Base-by-base conservation (phyloP, 2,888 invertebrate genomes). In the Microctonus brassicae region DNA sequence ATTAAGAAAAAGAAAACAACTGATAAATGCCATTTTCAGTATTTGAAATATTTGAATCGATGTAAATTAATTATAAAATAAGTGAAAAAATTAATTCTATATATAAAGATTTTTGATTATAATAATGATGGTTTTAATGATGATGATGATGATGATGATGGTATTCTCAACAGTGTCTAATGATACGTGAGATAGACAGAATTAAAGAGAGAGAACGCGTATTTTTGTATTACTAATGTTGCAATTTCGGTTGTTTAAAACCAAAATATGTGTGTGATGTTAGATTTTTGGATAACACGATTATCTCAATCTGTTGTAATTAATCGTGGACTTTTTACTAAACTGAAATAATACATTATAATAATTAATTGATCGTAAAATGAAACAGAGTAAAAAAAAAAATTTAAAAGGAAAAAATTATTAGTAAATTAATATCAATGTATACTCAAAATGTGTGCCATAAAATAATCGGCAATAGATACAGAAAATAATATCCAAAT, bases 41-140 rank as follows among this genome's bases (percentile, higher is more conserved):
- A 71, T 67, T 71, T 42, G 20, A 60, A 52, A 61, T 53, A n/a
- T 58, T 58, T 58, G n/a, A 53, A 65, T 65, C 20, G 9, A 63
- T 52, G 52, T 63, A 24, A 52, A 13, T 24, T 29, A 47, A 47
- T 63, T 65, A 55, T 55, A 22, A 20, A 65, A 65, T 55, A 65
- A 36, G 20, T 53, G 11, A 62, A 42, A 70, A 52, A 47, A 20
- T 47, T 26, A 29, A 57, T 33, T 26, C 29, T 26, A 62, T 29
- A 67, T 26, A 62, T 29, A 67, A 57, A 33, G 69, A 72, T 73
- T 75, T 72, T 72, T 69, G 69, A 69, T 67, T 78, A 73, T 55
- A 20, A 33, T 33, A 17, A 17, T 47, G 47, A 47, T n/a, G n/a
- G n/a, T 47, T 47, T 47, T 47, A 47, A 17, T n/a, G 20, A n/a